Conservation (phyloP, 2,113 vertebrate genomes). For the Crotalus viridis region DNA sequence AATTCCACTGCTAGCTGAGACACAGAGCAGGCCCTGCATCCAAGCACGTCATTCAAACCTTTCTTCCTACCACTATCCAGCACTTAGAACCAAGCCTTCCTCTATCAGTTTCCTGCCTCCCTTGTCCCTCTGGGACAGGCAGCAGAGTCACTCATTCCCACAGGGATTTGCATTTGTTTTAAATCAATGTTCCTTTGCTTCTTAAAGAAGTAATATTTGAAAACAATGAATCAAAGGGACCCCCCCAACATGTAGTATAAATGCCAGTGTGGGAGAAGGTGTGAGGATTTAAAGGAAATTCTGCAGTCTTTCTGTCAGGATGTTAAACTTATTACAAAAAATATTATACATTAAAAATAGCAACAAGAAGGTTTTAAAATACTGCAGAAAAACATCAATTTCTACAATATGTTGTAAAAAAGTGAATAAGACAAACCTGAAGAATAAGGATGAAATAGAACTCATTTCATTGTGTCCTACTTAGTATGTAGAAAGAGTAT, state of each 20-base stretch:
- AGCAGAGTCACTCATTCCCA: not conserved
- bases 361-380: not conserved
- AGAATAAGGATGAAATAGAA: not conserved
- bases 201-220: not conserved
- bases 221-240: not conserved
- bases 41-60: not conserved
- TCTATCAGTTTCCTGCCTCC: not conserved
- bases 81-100: not conserved
- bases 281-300: not conserved
- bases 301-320: not conserved
- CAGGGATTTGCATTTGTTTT: not conserved
- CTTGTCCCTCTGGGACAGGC: not conserved
- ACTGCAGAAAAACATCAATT: not conserved
- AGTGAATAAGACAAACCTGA: not conserved
- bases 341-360: not conserved
- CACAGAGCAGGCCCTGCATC: not conserved
- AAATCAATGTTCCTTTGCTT: not conserved
- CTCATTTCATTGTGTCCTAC: not conserved
- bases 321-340: not conserved
- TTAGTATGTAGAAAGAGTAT: not conserved
- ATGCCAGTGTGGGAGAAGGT: not conserved
- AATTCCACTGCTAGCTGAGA: not conserved
- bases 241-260: not conserved
- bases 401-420: not conserved
- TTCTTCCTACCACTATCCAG: not conserved